These are phyloP conservation scores for Ecdyonurus torrentis DNA, from an alignment of 2,888 invertebrate species.

Conservation along the genomic window DNA sequence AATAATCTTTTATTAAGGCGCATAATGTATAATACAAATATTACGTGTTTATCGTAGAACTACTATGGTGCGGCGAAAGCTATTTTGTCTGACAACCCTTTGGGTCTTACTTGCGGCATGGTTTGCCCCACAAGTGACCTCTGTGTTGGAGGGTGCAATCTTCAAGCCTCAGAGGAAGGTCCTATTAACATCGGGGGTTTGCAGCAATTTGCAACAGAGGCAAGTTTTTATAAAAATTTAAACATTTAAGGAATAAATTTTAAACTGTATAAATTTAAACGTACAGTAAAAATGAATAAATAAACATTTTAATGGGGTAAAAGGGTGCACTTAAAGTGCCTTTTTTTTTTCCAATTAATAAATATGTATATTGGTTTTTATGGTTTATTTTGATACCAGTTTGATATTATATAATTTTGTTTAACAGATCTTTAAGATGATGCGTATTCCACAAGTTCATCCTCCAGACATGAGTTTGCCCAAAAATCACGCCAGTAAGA, in stretches of 20 bases:
- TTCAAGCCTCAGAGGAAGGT: conserved; percentile 91
- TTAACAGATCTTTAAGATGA: conserved; percentile 69
- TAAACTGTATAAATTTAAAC: conserved; percentile 2
- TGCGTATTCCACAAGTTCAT: conserved; percentile 78
- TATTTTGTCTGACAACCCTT: conserved; percentile 92
- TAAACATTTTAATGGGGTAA: conserved; percentile 1
- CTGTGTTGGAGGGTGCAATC: conserved; percentile 95
- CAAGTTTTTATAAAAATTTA: conserved; percentile 24
- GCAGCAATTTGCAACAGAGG: conserved; percentile 94
- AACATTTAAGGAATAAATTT: neutral
- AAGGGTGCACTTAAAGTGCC: conserved; percentile 2
- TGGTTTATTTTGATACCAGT: too few species aligned
- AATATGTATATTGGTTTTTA: too few species aligned
- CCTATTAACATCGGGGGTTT: conserved; percentile 97
- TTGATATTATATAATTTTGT: too few species aligned
- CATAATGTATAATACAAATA: too few species aligned
- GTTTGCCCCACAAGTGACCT: conserved; percentile 97
- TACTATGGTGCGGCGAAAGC: conserved; percentile 95
- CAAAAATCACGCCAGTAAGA: conserved; percentile 35
- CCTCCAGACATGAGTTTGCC: conserved; percentile 42
- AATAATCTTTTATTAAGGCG: too few species aligned
- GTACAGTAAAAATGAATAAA: neutral
- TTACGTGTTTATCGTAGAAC: too few species aligned
- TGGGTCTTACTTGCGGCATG: conserved; percentile 94
- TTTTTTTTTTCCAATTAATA: too few species aligned